phyloP scores from a whole-genome alignment of 2,888 invertebrate genomes.

The Antitype chi region DNA sequence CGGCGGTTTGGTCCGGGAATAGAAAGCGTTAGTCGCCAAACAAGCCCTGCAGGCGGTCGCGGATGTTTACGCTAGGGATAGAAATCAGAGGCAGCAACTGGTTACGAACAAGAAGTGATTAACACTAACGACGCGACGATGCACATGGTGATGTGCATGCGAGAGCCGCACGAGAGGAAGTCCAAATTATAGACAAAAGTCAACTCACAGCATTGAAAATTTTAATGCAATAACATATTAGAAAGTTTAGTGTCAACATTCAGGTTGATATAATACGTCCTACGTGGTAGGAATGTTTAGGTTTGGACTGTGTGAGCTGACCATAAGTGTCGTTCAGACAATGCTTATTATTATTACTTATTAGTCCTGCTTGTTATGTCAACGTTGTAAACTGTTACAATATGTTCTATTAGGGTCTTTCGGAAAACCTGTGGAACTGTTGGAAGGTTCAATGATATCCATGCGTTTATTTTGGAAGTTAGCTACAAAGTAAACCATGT shows the following conservation, averaged over 20 bases:
- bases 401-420: not conserved
- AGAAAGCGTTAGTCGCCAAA: constrained; percentile 81
- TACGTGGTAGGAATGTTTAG: constrained; percentile 10
- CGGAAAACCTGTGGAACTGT: not conserved
- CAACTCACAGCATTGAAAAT: constrained; percentile 23
- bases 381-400: not conserved
- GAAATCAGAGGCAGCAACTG: constrained; percentile 78
- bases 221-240: constrained; percentile 17
- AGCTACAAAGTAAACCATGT: constrained; percentile 3
- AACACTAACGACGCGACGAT: constrained; percentile 61
- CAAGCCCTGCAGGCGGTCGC: constrained; percentile 77
- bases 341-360: not conserved
- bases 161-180: constrained; percentile 44
- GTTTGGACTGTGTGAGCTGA: constrained; percentile 11
- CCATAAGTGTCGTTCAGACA: constrained; percentile 6
- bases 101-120: constrained; percentile 75
- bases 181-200: constrained; percentile 53
- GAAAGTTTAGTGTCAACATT: constrained; percentile 23
- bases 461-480: not conserved
- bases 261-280: constrained; percentile 16
- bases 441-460: not conserved
- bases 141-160: constrained; percentile 48
- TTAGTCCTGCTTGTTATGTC: not conserved
- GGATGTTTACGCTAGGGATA: constrained; percentile 82
- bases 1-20: constrained; percentile 75